Evolutionary conservation across 2,888 invertebrate genomes (phyloP).

Genomic region (Orthosia incerta): DNA sequence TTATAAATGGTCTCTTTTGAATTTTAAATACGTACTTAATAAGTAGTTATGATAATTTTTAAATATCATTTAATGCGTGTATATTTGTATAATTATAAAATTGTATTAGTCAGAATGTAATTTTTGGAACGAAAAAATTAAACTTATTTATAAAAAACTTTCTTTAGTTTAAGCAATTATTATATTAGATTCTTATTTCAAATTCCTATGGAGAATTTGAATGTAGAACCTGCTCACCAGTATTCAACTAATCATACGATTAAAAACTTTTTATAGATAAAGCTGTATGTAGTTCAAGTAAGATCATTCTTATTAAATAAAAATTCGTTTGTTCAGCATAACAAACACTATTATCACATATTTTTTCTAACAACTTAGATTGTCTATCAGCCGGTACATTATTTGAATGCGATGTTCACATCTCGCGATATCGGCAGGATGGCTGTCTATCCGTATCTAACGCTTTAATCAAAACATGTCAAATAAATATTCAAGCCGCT

Average conservation of each 20-base stretch:
- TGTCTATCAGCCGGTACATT: conserved; percentile 47
- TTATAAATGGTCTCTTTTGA: conserved; percentile 23
- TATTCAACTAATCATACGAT: too few relatives aligned
- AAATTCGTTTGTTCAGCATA: conserved; percentile 24
- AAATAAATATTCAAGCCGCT: conserved; percentile 64
- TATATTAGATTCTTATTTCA: too few relatives aligned
- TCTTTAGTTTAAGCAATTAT: too few relatives aligned
- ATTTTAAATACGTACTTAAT: conserved; percentile 27
- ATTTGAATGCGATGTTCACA: conserved; percentile 60
- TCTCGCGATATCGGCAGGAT: conserved; percentile 61
- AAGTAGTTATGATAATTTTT: conserved; percentile 23
- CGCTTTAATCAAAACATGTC: conserved; percentile 69
- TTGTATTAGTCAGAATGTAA: background rate
- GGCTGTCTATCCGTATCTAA: conserved; percentile 66
- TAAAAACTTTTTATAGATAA: too few relatives aligned
- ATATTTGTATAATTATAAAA: conserved; percentile 22
- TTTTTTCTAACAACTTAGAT: conserved; percentile 40
- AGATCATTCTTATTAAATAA: conserved; percentile 9
- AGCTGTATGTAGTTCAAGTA: too few relatives aligned
- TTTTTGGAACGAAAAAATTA: too few relatives aligned
- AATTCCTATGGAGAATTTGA: too few relatives aligned
- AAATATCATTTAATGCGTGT: conserved; percentile 8
- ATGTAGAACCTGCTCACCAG: too few relatives aligned
- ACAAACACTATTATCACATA: conserved; percentile 17
- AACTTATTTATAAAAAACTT: too few relatives aligned